Evolutionary conservation across 2,797 vertebrate genomes (phyloP).

Genomic region (Emydoidea blandingii): DNA sequence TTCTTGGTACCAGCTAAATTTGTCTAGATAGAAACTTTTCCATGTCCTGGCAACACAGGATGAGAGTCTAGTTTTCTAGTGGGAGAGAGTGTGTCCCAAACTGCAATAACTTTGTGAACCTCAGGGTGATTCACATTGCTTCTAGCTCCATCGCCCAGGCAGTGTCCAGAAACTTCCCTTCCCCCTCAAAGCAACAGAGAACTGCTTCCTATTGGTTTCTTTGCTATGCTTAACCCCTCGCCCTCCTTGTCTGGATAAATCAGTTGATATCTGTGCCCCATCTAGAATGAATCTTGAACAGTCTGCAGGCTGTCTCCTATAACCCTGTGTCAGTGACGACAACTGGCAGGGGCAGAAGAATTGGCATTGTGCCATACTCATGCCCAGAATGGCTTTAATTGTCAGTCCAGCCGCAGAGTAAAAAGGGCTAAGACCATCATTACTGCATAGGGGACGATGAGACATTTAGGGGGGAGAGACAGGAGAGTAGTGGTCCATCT

Average conservation of each 20-base stretch:
- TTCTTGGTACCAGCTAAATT: accelerated
- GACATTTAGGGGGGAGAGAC: background rate
- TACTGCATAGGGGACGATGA: background rate
- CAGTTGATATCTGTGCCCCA: background rate
- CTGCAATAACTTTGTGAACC: background rate
- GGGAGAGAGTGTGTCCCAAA: background rate
- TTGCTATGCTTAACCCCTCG: background rate
- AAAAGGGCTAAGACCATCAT: accelerated
- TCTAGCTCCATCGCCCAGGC: background rate
- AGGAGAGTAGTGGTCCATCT: background rate
- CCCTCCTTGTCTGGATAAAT: background rate
- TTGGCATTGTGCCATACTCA: accelerated
- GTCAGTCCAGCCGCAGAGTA: background rate
- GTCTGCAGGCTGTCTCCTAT: background rate
- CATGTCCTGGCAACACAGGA: background rate
- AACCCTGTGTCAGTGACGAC: background rate
- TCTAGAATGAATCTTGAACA: background rate
- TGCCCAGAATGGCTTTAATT: accelerated
- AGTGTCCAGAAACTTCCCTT: background rate
- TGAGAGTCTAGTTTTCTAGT: background rate
- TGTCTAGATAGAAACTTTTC: background rate
- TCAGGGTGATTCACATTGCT: accelerated
- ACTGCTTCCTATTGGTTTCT: background rate
- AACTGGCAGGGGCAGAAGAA: accelerated
- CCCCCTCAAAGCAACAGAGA: background rate